A percentile compares a stretch with the other conserved stretches of the same genome.
These are phyloP conservation scores for Epinephelus moara DNA, from an alignment of 2,113 vertebrate genomes.

Conservation along the genomic window DNA sequence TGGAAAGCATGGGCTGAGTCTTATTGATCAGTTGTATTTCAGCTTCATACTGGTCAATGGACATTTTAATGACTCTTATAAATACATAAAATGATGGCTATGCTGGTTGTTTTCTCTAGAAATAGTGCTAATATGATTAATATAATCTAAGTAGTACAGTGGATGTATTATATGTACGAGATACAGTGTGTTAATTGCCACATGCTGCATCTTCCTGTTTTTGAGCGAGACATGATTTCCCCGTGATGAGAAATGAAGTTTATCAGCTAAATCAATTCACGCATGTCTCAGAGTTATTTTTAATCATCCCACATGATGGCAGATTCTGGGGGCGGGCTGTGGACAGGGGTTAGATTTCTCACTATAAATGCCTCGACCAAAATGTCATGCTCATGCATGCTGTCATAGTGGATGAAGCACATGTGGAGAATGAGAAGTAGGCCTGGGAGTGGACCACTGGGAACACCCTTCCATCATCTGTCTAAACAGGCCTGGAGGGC, in stretches of 20 bases:
- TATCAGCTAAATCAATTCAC: constrained; percentile 48
- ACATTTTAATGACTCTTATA: neutral
- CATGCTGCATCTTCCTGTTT: constrained; percentile 12
- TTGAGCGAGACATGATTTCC: constrained; percentile 21
- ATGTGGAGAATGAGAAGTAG: constrained; percentile 77
- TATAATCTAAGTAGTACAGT: neutral
- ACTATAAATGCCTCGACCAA: constrained; percentile 67
- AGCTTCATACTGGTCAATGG: neutral
- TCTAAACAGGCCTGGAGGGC: constrained; percentile 78
- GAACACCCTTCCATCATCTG: constrained; percentile 82
- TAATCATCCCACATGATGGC: constrained; percentile 51
- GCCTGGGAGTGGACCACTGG: constrained; percentile 73
- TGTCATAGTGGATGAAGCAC: constrained; percentile 63
- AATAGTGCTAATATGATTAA: neutral
- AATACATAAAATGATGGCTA: neutral
- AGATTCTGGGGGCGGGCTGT: constrained; percentile 36
- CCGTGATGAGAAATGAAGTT: constrained; percentile 31
- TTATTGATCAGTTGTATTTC: neutral
- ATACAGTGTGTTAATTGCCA: constrained; percentile 15
- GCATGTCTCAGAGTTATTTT: constrained; percentile 42
- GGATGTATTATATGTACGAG: neutral
- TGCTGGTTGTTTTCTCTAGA: neutral
- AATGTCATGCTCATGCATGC: constrained; percentile 76
- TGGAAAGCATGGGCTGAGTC: neutral
- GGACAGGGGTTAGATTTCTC: constrained; percentile 57